A percentile compares a stretch with the other conserved stretches of the same genome.
phyloP scores from a whole-genome alignment of 1,140 invertebrate genomes.

The Spodoptera litura region DNA sequence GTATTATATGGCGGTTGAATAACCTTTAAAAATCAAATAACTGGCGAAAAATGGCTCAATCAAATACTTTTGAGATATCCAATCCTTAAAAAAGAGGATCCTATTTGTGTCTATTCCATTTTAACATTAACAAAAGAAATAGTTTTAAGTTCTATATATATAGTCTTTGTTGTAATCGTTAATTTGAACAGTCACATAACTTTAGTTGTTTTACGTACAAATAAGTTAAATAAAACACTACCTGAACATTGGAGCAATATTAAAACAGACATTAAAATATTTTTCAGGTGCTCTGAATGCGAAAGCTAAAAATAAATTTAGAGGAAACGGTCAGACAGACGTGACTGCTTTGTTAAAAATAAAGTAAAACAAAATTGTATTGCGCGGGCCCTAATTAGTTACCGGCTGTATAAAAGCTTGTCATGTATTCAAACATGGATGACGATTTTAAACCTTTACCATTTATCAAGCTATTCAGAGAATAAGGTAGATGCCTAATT shows the following conservation, averaged over 20 bases:
- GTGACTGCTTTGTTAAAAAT: conserved; percentile 59
- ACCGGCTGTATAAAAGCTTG: conserved; percentile 44
- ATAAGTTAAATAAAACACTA: conserved; percentile 10
- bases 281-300: conserved; percentile 46
- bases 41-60: too few species aligned
- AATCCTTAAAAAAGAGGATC: too few species aligned
- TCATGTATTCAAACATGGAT: conserved; percentile 43
- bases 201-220: too few species aligned
- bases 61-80: too few species aligned
- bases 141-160: too few species aligned
- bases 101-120: too few species aligned
- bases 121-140: too few species aligned
- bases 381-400: conserved; percentile 59
- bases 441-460: conserved; percentile 54
- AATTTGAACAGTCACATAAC: too few species aligned
- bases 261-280: conserved; percentile 36
- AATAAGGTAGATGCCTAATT: not conserved
- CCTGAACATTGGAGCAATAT: not conserved
- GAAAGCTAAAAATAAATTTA: conserved; percentile 52
- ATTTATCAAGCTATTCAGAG: conserved; percentile 41
- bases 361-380: conserved; percentile 58
- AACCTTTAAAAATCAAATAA: too few species aligned
- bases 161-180: too few species aligned
- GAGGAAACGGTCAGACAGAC: conserved; percentile 51
- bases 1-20: too few species aligned